Conservation (phyloP, 35 echinoderm and acorn worm species). For the Nesometra sesokonis region DNA sequence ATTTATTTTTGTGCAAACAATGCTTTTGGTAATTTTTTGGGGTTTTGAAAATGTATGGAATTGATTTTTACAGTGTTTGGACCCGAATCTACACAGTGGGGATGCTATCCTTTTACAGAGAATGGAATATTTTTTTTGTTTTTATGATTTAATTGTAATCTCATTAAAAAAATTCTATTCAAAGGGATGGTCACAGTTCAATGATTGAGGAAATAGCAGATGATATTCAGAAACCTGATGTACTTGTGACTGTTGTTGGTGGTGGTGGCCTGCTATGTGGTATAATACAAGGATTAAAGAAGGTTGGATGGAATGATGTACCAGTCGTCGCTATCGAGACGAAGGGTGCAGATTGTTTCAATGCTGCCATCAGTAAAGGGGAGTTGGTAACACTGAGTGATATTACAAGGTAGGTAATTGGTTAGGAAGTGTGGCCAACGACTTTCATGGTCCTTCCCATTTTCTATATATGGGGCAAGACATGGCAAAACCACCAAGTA, state of each 20-base stretch:
- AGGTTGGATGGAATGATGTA: slow-evolving; percentile 64
- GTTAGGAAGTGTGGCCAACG: too few relatives aligned
- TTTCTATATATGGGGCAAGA: too few relatives aligned
- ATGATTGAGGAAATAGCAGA: slow-evolving; percentile 47
- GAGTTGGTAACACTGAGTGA: slow-evolving; percentile 55
- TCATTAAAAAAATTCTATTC: not conserved
- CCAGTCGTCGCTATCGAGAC: slow-evolving; percentile 94
- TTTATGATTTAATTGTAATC: too few relatives aligned
- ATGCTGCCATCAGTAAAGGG: slow-evolving; percentile 48
- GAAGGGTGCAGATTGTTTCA: slow-evolving; percentile 73
- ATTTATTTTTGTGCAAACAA: too few relatives aligned
- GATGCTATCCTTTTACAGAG: too few relatives aligned
- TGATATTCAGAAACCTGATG: slow-evolving; percentile 55
- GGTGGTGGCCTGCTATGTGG: slow-evolving; percentile 87
- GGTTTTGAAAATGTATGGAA: too few relatives aligned
- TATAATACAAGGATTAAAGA: slow-evolving; percentile 63
- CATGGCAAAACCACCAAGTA: too few relatives aligned
- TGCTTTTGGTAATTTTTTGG: too few relatives aligned
- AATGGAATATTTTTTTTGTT: too few relatives aligned
- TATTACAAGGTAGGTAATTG: slow-evolving; percentile 72
- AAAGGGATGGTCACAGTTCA: slow-evolving; percentile 73
- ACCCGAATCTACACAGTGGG: too few relatives aligned
- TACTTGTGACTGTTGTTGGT: slow-evolving; percentile 60
- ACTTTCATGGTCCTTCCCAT: too few relatives aligned
- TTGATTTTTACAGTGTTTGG: too few relatives aligned